These are phyloP conservation scores for Peucedramus taeniatus DNA, from an alignment of 2,113 vertebrate genomes.

Conservation along the genomic window DNA sequence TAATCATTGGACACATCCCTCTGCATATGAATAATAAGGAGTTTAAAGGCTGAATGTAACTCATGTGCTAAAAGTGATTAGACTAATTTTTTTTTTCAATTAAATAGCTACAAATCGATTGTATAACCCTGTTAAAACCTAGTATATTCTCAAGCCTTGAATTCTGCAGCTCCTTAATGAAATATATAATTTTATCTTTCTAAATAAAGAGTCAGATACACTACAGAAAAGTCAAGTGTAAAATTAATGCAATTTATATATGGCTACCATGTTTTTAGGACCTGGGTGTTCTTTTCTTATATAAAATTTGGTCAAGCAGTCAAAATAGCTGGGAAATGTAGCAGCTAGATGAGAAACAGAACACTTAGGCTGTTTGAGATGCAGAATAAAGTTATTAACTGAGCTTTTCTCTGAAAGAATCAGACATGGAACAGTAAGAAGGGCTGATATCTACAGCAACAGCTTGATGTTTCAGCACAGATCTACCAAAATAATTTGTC, in stretches of 20 bases:
- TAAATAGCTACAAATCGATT: constrained; percentile 52
- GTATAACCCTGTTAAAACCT: background rate
- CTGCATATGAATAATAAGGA: constrained; percentile 63
- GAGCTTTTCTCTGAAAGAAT: background rate
- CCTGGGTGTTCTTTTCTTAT: background rate
- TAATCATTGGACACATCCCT: constrained; percentile 65
- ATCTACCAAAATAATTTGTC: background rate
- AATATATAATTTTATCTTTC: background rate
- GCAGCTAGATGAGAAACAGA: background rate
- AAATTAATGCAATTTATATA: background rate
- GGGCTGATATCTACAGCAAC: background rate
- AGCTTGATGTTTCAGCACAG: background rate
- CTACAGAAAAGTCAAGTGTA: background rate
- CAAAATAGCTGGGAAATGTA: background rate
- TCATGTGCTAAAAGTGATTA: constrained; percentile 50
- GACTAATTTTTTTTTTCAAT: constrained; percentile 22
- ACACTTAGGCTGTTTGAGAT: background rate
- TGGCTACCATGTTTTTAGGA: background rate
- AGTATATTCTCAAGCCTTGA: background rate
- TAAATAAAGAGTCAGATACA: background rate
- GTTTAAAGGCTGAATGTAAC: constrained; percentile 54
- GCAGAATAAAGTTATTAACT: background rate
- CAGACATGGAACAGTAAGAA: background rate
- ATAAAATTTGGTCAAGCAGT: background rate
- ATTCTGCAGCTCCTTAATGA: background rate